A percentile compares a stretch with the other conserved stretches of the same genome.
phyloP scores from a whole-genome alignment of 1,140 invertebrate genomes.

The Heterodera carotae region DNA sequence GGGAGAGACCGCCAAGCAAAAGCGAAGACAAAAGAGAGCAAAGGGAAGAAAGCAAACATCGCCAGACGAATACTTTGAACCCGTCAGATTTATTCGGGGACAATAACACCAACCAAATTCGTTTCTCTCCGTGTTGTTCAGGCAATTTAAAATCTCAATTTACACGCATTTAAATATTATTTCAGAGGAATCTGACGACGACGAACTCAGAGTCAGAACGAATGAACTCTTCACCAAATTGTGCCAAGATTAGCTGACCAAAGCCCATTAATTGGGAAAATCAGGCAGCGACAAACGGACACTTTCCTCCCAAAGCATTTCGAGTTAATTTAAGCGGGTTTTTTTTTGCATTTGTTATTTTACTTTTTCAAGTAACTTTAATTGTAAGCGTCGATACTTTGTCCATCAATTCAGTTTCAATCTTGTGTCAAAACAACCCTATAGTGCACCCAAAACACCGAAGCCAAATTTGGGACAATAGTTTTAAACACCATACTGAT shows the following conservation, averaged over 20 bases:
- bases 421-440: no score
- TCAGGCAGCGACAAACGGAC: not conserved
- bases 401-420: no score
- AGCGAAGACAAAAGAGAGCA: not conserved
- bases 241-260: not conserved
- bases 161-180: not conserved
- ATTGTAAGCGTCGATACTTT: no score
- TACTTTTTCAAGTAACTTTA: not conserved
- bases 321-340: not conserved
- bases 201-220: not conserved
- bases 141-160: not conserved
- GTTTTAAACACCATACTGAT: not conserved
- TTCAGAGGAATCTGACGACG: constrained; percentile 10
- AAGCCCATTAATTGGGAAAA: no score
- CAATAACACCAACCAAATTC: not conserved
- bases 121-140: constrained; percentile 4
- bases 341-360: not conserved
- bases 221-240: constrained; percentile 11
- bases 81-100: not conserved
- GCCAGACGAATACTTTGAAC: not conserved
- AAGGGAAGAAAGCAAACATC: not conserved
- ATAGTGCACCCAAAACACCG: no score
- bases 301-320: not conserved
- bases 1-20: not conserved
- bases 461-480: no score